Base-by-base conservation (phyloP, 2,113 vertebrate species). In the Alligator mississippiensis region DNA sequence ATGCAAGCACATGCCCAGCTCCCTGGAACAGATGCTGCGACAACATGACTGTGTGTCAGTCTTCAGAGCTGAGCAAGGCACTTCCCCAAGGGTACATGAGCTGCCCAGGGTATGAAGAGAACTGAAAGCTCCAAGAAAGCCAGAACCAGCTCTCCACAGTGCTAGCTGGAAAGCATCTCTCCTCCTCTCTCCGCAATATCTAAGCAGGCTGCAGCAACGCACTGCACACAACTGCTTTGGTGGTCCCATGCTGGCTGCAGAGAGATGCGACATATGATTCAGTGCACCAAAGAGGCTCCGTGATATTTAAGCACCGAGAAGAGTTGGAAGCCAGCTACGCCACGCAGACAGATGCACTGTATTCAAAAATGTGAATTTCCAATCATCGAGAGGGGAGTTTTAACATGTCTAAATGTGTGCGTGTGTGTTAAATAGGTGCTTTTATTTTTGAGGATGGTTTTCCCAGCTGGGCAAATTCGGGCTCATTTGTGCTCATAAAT, bases 1-100 rank as follows among this genome's bases (percentile, higher is more conserved):
- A 27, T 4, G 2, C 0, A 1, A 24, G 28, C 28, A 19, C n/a
- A 80, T 24, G 60, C n/a, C 21, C 12, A 14, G 6, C 6, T 2
- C 8, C 18, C 16, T 18, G 14, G 55, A 34, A 30, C 68, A 72
- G 68, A 19, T 22, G 11, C 30, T 14, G 61, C 16, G 24, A 12
- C 10, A 30, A 38, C 55, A 38, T 8, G 3, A 34, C 13, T 4
- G n/a, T 27, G 34, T 27, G 38, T 11, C 3, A n/a, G 6, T 3
- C 24, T 24, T 21, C 16, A 9, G 27, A 7, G 21, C 58, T 11
- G 64, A 54, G 18, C 18, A 34, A 30, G 19, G n/a, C 63, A 6
- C 6, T 1, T 66, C 63, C 63, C 63, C 27, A 15, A 5, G 10
- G 17, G 21, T 18, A 34, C 66, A 70, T 7, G 30, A 12, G 11